Base-by-base conservation (phyloP, 2,113 vertebrate species). In the Polypterus senegalus region DNA sequence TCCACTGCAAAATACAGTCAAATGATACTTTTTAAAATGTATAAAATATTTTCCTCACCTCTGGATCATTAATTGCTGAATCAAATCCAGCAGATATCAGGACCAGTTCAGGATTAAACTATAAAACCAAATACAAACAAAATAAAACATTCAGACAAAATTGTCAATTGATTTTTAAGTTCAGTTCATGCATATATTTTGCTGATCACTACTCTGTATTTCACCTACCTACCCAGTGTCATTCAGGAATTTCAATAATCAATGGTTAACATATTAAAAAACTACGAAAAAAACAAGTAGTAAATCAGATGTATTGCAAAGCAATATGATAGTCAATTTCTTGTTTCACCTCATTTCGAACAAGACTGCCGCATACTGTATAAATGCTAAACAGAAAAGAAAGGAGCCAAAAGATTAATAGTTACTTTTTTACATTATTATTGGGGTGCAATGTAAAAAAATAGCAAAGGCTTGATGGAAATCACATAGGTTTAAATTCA, bases 31-130 rank as follows among this genome's bases (percentile, higher is more conserved):
- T 59, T 4, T 59, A 46, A 46, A 43, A 43, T 2, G 44, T 57
- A 6, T 57, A 57, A 57, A 57, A 9, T 5, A 57, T 6, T 8
- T 5, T 5, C 68, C 65, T 81, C 70, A 97, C 96, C 88, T 99
- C 96, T 3, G 92, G 93, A 63, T 99, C 94, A 49, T 94, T 92
- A 9, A 97, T 83, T 45, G 84, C 94, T 3, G 96, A 92, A 76
- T 99, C 96, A 45, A 93, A 99, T 53, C 96, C 96, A 43, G 94
- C 91, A 1, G 88, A 92, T 54, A 99, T 82, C 69, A 99, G 73
- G 63, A 97, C 88, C 75, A 99, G 69, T 66, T 99, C 89, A 48
- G 96, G 94, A 68, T 86, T 77, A 82, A 97, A 99, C 96, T 99
- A 71, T 49, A 61, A 69, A 63, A 75, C 71, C 8, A 72, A 61